Evolutionary conservation across 1,140 invertebrate genomes (phyloP), one percentile per base, ranked within the genome.

Genomic region (Neodiprion pinetum): DNA sequence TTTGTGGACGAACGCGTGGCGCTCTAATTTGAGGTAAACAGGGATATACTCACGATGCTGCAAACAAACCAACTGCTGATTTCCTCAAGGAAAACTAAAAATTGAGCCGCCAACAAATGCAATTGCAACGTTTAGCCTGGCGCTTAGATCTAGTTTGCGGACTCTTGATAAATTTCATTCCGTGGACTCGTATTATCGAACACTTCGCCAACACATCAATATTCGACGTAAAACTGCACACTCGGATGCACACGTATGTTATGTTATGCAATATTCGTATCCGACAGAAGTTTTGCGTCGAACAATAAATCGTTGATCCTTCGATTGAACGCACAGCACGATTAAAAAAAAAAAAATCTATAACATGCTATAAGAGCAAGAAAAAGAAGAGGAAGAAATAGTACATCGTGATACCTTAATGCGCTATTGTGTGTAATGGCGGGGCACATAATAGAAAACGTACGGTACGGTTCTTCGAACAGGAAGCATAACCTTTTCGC

Each of bases 331-430:
- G 28, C 28, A 40, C 28, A 40, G 28, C 28, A 40, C 28, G 28
- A 40, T 40, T 40, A 40, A 40, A 40, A 40, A 40, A 40, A 40
- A 40, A 40, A 40, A 40, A 40, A 40, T 40, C 28, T 40, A 4
- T 40, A 40, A 40, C 28, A 5, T 40, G 28, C 28, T 3, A 5
- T 40, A 40, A 40, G 28, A 40, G 5, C 2, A 7, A 14, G 53
- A 61, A 14, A 17, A 14, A 61, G 4, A 14, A 61, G 11, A 61
- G n/a, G n/a, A 61, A 17, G n/a, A 61, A 61, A 61, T 61, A 17
- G 11, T 61, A 61, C 53, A 61, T 61, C 53, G 53, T 61, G 53
- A 61, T 61, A 61, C 53, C 53, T 61, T 61, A 61, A 61, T 61
- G 53, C n/a, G 53, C 53, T 61, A 61, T 61, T 61, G 53, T 61